These are phyloP conservation scores for Galago senegalensis DNA, from an alignment of 2,797 vertebrate genomes.

Conservation along the genomic window DNA sequence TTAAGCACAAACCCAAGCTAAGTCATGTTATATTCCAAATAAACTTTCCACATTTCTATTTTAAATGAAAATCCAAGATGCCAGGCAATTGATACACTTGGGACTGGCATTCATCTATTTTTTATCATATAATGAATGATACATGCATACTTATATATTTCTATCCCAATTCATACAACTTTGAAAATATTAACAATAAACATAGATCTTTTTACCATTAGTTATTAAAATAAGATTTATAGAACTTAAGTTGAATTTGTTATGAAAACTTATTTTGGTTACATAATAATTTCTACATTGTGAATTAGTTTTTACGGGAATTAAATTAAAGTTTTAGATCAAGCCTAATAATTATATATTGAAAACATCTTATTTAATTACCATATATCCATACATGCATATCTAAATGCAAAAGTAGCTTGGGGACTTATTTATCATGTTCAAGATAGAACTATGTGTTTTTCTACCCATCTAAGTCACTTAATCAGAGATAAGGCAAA, in stretches of 20 bases:
- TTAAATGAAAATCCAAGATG: conserved; percentile 45
- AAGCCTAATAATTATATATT: conserved; percentile 64
- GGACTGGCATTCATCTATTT: neutral
- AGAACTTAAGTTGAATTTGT: conserved; percentile 32
- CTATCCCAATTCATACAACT: neutral
- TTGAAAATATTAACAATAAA: conserved; percentile 10
- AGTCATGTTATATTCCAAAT: neutral
- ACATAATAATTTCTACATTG: conserved; percentile 56
- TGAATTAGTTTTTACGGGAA: neutral
- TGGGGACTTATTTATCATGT: conserved; percentile 20
- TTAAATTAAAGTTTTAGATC: conserved; percentile 66
- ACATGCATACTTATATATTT: neutral
- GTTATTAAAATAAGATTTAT: conserved; percentile 39
- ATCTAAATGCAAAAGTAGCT: conserved; percentile 50
- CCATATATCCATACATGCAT: neutral
- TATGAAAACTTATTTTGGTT: conserved; percentile 39
- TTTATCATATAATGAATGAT: neutral
- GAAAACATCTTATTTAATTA: conserved; percentile 42
- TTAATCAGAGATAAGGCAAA: neutral
- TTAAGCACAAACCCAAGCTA: neutral
- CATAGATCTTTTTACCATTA: neutral
- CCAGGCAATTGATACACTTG: neutral
- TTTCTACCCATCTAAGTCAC: neutral
- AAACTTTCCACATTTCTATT: conserved; percentile 29
- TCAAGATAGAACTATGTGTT: conserved; percentile 37